A percentile compares a stretch with the other conserved stretches of the same genome.
Evolutionary conservation across 2,797 vertebrate species (phyloP).

Genomic region (Gambelia wislizenii): DNA sequence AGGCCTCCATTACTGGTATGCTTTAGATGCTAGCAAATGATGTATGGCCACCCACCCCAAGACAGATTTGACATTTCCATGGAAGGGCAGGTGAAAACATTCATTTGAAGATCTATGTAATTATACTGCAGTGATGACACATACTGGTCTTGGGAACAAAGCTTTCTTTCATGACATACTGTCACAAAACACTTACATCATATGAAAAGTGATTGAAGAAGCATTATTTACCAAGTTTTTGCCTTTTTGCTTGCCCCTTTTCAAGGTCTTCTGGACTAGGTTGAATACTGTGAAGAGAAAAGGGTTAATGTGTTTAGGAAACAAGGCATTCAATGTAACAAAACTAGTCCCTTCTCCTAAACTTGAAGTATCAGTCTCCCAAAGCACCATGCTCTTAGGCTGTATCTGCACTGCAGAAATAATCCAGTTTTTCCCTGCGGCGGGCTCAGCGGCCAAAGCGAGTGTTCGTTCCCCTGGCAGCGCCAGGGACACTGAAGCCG

Average conservation of each 20-base stretch:
- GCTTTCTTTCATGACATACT: background rate
- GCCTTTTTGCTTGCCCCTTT: conserved; percentile 58
- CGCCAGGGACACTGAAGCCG: too few species aligned
- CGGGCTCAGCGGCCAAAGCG: too few species aligned
- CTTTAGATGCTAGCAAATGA: background rate
- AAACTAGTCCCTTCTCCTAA: background rate
- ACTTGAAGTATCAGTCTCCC: background rate
- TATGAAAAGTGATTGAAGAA: background rate
- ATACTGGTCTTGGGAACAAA: background rate
- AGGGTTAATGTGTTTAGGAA: background rate
- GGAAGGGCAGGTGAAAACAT: background rate
- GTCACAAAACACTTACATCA: background rate
- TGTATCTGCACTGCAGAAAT: too few species aligned
- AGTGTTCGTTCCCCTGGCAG: too few species aligned
- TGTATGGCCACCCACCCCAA: background rate
- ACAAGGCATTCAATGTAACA: background rate
- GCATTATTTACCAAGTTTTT: conserved; percentile 70
- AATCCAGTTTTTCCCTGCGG: too few species aligned
- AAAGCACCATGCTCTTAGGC: background rate
- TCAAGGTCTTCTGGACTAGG: conserved; percentile 63
- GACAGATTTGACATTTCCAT: background rate
- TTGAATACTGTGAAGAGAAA: conserved; percentile 64
- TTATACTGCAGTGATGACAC: background rate
- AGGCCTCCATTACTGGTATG: background rate
- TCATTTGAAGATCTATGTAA: background rate